Conservation (phyloP, 2,888 invertebrate genomes). For the Sipha maydis region DNA sequence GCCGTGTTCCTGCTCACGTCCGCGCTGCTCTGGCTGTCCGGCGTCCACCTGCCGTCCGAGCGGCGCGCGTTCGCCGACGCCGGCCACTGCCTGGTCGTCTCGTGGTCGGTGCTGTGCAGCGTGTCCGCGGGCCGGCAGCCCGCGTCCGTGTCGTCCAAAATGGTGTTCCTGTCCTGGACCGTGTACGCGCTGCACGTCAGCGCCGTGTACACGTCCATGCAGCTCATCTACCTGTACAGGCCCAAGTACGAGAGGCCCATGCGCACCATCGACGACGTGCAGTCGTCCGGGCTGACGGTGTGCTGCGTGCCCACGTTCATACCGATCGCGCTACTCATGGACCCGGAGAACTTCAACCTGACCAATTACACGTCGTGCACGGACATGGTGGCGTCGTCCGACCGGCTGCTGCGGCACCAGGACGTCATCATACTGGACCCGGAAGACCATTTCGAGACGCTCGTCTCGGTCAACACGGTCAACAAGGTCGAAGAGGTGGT, state of each 20-base stretch:
- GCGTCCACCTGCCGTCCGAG: constrained; percentile 24
- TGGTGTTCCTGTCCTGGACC: constrained; percentile 59
- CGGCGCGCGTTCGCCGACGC: constrained; percentile 25
- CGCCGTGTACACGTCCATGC: constrained; percentile 62
- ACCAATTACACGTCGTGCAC: background rate
- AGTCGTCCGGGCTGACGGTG: constrained; percentile 45
- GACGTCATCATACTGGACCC: constrained; percentile 62
- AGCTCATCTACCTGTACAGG: constrained; percentile 58
- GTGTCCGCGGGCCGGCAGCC: constrained; percentile 57
- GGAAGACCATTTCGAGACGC: constrained; percentile 61
- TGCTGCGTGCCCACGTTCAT: constrained; percentile 60
- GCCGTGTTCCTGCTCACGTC: constrained; percentile 43
- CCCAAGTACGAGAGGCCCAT: constrained; percentile 59
- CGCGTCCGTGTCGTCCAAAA: constrained; percentile 51
- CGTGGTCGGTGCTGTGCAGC: constrained; percentile 59
- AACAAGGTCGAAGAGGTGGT: constrained; percentile 54
- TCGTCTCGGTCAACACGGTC: constrained; percentile 3
- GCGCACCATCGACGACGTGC: constrained; percentile 52
- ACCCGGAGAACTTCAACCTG: constrained; percentile 48
- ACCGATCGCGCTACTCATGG: constrained; percentile 57
- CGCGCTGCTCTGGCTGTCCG: constrained; percentile 52
- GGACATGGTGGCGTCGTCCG: constrained; percentile 26
- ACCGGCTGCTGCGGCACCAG: constrained; percentile 42
- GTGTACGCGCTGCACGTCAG: constrained; percentile 62
- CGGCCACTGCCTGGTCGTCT: constrained; percentile 47